A percentile compares a stretch with the other conserved stretches of the same genome.
These are phyloP conservation scores for Hyposoter didymator DNA, from an alignment of 2,888 invertebrate species.

Conservation along the genomic window DNA sequence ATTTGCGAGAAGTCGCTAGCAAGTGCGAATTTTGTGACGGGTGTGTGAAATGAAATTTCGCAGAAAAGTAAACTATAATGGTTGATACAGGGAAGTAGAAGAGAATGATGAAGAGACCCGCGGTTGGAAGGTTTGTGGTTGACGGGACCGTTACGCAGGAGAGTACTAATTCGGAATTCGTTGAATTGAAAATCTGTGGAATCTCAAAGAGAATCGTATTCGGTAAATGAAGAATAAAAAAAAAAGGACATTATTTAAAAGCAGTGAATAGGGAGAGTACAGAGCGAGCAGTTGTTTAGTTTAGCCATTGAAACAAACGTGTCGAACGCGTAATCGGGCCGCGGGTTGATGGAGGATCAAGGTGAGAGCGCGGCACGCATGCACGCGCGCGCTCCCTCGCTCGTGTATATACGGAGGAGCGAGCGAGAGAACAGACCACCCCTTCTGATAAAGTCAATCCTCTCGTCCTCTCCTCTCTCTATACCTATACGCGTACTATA, in stretches of 20 bases:
- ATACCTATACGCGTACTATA: slow-evolving; percentile 20
- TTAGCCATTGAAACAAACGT: slow-evolving; percentile 53
- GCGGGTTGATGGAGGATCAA: slow-evolving; percentile 34
- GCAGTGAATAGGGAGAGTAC: background rate
- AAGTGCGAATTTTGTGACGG: background rate
- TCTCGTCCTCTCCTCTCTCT: slow-evolving; percentile 42
- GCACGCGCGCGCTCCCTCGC: background rate
- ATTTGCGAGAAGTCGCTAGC: background rate
- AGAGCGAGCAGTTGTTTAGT: slow-evolving; percentile 28
- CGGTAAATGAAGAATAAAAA: background rate
- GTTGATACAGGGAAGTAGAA: background rate
- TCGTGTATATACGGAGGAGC: background rate
- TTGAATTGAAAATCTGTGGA: slow-evolving; percentile 2
- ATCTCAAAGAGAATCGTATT: background rate
- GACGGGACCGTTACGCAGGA: background rate
- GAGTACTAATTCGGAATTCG: background rate
- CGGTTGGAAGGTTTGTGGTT: background rate
- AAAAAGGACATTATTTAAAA: background rate
- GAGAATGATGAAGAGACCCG: background rate
- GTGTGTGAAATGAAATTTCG: background rate
- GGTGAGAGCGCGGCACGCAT: slow-evolving; percentile 21
- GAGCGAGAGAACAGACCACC: background rate
- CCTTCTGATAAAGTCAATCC: slow-evolving; percentile 71
- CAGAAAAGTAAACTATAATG: background rate
- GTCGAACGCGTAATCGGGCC: slow-evolving; percentile 50